phyloP scores from a whole-genome alignment of 1,140 invertebrate species.

The Leptoteleia sp. region DNA sequence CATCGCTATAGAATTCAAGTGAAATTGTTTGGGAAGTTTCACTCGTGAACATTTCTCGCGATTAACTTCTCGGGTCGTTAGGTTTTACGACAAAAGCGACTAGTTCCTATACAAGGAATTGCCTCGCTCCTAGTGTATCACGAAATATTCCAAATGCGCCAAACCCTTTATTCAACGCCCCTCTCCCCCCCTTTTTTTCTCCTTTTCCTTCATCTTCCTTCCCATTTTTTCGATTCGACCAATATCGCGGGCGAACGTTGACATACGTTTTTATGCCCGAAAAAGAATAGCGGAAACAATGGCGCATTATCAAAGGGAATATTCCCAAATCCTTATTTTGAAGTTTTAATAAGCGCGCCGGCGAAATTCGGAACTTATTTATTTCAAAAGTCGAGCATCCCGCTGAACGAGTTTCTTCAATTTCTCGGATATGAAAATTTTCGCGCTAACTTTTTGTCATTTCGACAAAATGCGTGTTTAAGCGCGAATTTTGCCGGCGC shows the following conservation, averaged over 20 bases:
- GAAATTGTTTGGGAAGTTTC: constrained; percentile 64
- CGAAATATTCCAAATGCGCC: constrained; percentile 39
- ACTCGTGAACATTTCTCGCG: constrained; percentile 63
- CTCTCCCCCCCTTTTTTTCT: background rate
- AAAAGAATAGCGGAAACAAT: constrained; percentile 27
- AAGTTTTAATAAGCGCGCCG: constrained; percentile 53
- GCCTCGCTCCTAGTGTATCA: constrained; percentile 32
- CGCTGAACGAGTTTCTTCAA: constrained; percentile 54
- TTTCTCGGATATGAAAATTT: constrained; percentile 52
- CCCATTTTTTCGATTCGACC: too few species aligned
- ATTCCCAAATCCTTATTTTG: constrained; percentile 39
- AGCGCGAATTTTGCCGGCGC: constrained; percentile 11
- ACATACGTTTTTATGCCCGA: too few species aligned
- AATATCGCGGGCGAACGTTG: too few species aligned
- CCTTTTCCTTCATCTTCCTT: too few species aligned
- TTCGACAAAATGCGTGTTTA: constrained; percentile 23
- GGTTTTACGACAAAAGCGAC: constrained; percentile 65
- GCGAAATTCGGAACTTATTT: constrained; percentile 50
- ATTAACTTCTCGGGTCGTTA: constrained; percentile 66
- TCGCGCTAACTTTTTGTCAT: constrained; percentile 42
- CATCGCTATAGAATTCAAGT: constrained; percentile 59
- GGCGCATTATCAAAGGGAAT: constrained; percentile 32
- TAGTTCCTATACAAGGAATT: constrained; percentile 48
- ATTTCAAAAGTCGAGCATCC: constrained; percentile 39
- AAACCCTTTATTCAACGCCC: constrained; percentile 3